phyloP scores from a whole-genome alignment of 2,888 invertebrate genomes.

The Resseliella maxima region DNA sequence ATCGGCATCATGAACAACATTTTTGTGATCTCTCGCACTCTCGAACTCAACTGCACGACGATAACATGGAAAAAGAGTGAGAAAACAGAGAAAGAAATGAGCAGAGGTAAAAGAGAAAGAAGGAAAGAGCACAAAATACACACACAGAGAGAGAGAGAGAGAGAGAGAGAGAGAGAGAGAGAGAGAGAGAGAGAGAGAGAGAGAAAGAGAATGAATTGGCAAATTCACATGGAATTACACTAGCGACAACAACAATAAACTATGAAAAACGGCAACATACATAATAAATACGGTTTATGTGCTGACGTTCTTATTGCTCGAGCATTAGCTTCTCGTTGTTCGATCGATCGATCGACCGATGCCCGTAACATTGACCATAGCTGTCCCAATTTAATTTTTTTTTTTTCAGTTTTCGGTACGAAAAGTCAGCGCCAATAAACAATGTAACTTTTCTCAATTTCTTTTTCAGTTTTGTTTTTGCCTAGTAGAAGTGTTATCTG shows the following conservation, averaged over 20 bases:
- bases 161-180: too few relatives aligned
- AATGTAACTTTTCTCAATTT: neutral
- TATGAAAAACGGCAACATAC: conserved; percentile 26
- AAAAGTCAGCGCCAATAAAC: conserved; percentile 30
- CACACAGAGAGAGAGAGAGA: too few relatives aligned
- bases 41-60: neutral
- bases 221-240: conserved; percentile 36
- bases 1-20: neutral
- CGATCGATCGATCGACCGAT: neutral
- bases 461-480: neutral
- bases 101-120: too few relatives aligned
- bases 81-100: neutral
- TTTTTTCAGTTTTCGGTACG: conserved; percentile 14
- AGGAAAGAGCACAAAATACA: too few relatives aligned
- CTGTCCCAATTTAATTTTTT: conserved; percentile 53
- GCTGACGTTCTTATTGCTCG: conserved; percentile 23
- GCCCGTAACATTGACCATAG: conserved; percentile 36
- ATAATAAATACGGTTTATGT: conserved; percentile 30
- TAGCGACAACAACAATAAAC: neutral
- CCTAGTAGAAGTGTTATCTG: conserved; percentile 37
- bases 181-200: too few relatives aligned
- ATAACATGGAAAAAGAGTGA: neutral
- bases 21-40: neutral
- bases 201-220: too few relatives aligned
- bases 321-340: neutral